Base-by-base conservation (phyloP, 2,113 vertebrate genomes). In the Lontra canadensis region DNA sequence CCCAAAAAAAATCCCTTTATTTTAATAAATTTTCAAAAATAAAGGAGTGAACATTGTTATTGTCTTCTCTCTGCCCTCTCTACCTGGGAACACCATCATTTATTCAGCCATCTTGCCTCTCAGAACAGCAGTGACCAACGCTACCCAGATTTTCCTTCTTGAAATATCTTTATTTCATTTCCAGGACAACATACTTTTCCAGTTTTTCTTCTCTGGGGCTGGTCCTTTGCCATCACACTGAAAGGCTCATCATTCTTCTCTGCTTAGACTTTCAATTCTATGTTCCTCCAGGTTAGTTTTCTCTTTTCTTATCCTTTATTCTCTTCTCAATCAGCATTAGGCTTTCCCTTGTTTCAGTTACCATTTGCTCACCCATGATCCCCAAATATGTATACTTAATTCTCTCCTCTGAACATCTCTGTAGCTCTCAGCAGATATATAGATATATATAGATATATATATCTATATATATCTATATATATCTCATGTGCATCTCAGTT, bases 11-110 rank as follows among this genome's bases (percentile, higher is more conserved):
- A 20, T 42, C 15, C 7, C 0, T 11, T 21, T 84, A 55, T 39
- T 80, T 78, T 20, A 55, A 44, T 44, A 76, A 61, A 82, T 17
- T 52, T 7, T 59, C 15, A 86, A 23, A 95, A 61, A 57, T 31
- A 3, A 78, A 83, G 21, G 7, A 39, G 34, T 3, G 1, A 78
- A 13, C 29, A 6, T 36, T 0, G 0, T 7, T 21, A 8, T 10
- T 34, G 6, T 44, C 23, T 83, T 79, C 49, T n/a, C 6, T 39
- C n/a, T 44, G 8, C 7, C 13, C 10, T 14, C 2, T 31, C 9
- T 39, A 20, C 23, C 21, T 6, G 29, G 29, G 93, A 52, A 39
- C 55, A 29, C 6, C 6, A 6, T 15, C n/a, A 42, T 44, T 74
- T 23, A 25, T 67, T 67, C 63, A 44, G 36, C 14, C 23, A 0